phyloP scores from a whole-genome alignment of 2,113 vertebrate genomes.

The Dicaeum eximium region DNA sequence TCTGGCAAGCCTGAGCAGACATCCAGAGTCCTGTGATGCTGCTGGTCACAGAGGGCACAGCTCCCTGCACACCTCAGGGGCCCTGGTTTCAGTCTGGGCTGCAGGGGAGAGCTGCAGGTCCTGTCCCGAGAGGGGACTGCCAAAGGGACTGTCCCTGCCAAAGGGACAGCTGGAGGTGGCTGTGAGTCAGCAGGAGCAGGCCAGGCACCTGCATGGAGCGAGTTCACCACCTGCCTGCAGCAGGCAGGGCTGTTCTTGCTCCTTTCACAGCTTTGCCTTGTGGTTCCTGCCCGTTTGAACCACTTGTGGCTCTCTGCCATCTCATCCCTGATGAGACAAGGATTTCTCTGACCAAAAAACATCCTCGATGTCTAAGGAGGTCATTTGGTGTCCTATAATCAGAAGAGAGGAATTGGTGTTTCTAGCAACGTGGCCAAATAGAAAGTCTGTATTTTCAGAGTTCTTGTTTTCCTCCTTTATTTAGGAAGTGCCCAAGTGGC shows the following conservation, averaged over 20 bases:
- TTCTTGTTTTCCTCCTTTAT: background rate
- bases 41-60: background rate
- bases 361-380: rapidly evolving
- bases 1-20: background rate
- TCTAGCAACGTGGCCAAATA: background rate
- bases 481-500: background rate
- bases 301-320: background rate
- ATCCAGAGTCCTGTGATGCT: background rate
- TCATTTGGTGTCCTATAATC: background rate
- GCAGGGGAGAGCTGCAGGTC: background rate
- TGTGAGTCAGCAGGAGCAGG: background rate
- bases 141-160: background rate
- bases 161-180: background rate
- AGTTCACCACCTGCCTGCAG: slow-evolving; percentile 8
- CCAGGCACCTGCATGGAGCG: background rate
- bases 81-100: background rate
- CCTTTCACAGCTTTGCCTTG: background rate
- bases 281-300: background rate
- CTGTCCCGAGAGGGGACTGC: background rate
- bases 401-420: background rate
- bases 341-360: background rate
- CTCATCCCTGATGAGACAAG: background rate
- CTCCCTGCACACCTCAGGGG: background rate
- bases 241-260: background rate
- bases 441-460: background rate